These are phyloP conservation scores for Oryzias woworae DNA, from an alignment of 2,113 vertebrate genomes.

Conservation along the genomic window DNA sequence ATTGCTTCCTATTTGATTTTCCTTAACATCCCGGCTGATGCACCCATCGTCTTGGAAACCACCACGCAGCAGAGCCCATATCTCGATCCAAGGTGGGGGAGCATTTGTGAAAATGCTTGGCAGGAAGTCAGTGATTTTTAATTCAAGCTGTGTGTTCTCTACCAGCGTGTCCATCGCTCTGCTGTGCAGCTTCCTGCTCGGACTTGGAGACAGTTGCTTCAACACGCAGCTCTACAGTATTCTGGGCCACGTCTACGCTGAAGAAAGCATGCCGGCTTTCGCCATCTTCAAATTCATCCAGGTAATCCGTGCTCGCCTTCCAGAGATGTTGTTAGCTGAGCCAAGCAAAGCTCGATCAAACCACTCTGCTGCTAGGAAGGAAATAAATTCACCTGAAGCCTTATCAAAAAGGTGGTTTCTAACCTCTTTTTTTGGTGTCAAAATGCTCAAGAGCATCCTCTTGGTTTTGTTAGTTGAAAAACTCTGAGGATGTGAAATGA, in stretches of 20 bases:
- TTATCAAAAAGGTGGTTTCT: slow-evolving; percentile 29
- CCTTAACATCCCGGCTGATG: slow-evolving; percentile 89
- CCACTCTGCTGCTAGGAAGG: slow-evolving; percentile 24
- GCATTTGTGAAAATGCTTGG: background rate
- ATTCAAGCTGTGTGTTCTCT: slow-evolving; percentile 6
- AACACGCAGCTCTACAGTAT: slow-evolving; percentile 98
- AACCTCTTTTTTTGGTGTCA: background rate
- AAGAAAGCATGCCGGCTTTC: slow-evolving; percentile 92
- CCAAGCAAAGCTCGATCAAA: slow-evolving; percentile 33
- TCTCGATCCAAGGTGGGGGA: slow-evolving; percentile 83
- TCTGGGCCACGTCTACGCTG: slow-evolving; percentile 86
- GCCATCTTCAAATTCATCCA: slow-evolving; percentile 97
- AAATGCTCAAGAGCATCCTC: background rate
- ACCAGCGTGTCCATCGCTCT: slow-evolving; percentile 87
- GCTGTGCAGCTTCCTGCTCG: slow-evolving; percentile 92
- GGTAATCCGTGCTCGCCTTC: slow-evolving; percentile 76
- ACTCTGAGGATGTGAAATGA: no score
- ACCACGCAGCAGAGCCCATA: slow-evolving; percentile 81
- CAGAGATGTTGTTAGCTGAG: slow-evolving; percentile 45
- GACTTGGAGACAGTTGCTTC: slow-evolving; percentile 97
- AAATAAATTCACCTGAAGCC: slow-evolving; percentile 53
- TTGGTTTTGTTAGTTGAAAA: background rate
- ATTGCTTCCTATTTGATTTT: slow-evolving; percentile 94
- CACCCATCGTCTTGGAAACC: slow-evolving; percentile 83
- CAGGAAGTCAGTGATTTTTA: background rate